Conservation (phyloP, 2,888 invertebrate genomes). For the Cataglyphis livida region DNA sequence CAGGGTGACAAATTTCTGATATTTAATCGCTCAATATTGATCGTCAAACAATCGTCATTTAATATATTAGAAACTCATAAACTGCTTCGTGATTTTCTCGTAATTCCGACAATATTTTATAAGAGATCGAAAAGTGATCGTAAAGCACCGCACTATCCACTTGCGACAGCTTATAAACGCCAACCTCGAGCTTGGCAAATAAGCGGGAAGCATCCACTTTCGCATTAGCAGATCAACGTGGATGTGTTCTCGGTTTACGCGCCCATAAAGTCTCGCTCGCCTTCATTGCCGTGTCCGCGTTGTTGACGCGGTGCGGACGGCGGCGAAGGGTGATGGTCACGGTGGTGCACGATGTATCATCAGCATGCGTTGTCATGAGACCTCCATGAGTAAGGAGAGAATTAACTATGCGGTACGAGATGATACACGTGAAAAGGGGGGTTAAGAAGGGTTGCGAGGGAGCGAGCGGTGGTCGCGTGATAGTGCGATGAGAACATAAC, state of each 20-base stretch:
- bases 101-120: slow-evolving; percentile 17
- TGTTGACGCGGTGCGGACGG: slow-evolving; percentile 31
- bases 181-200: slow-evolving; percentile 34
- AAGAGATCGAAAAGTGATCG: neutral
- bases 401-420: slow-evolving; percentile 72
- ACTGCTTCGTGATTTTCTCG: neutral
- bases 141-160: slow-evolving; percentile 4
- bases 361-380: slow-evolving; percentile 46
- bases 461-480: slow-evolving; percentile 59
- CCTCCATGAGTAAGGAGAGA: slow-evolving; percentile 74
- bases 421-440: slow-evolving; percentile 58
- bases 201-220: slow-evolving; percentile 45
- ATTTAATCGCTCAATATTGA: slow-evolving; percentile 29
- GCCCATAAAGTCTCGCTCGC: slow-evolving; percentile 60
- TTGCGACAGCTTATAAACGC: slow-evolving; percentile 25
- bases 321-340: slow-evolving; percentile 57
- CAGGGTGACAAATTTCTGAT: slow-evolving; percentile 8
- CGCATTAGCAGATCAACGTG: slow-evolving; percentile 40
- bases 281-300: slow-evolving; percentile 43
- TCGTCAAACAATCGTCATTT: neutral
- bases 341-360: slow-evolving; percentile 64
- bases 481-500: slow-evolving; percentile 37
- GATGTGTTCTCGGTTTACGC: slow-evolving; percentile 60
- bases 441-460: slow-evolving; percentile 56
- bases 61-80: neutral